phyloP scores from a whole-genome alignment of 1,140 invertebrate genomes.

The Drosophila serrata region DNA sequence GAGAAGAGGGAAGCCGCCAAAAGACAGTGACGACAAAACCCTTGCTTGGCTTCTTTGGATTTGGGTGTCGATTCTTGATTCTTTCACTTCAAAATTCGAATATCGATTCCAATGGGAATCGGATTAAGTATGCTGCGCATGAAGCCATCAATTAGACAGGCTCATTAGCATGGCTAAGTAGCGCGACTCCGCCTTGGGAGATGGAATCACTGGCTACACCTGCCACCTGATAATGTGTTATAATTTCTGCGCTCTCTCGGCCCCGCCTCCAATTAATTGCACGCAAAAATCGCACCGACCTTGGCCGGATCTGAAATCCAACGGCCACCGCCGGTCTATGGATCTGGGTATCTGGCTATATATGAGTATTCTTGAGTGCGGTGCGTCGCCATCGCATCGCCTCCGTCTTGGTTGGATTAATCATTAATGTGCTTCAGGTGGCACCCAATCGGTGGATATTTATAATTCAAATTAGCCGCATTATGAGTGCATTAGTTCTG shows the following conservation, averaged over 20 bases:
- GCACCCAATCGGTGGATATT: constrained; percentile 12
- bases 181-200: constrained; percentile 4
- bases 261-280: constrained; percentile 61
- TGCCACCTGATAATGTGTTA: constrained; percentile 62
- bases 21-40: constrained; percentile 25
- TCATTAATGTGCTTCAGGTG: constrained; percentile 26
- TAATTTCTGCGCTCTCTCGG: constrained; percentile 53
- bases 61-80: constrained; percentile 1
- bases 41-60: constrained; percentile 45
- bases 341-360: constrained; percentile 4
- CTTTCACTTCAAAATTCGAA: not conserved
- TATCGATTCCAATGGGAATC: not conserved
- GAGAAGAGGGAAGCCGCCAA: constrained; percentile 37
- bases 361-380: constrained; percentile 8
- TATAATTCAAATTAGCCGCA: constrained; percentile 33
- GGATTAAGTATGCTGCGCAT: not conserved
- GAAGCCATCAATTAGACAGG: constrained; percentile 18
- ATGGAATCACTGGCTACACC: constrained; percentile 23
- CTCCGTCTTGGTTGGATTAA: constrained; percentile 18
- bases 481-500: constrained; percentile 19
- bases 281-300: constrained; percentile 67
- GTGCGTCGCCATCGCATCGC: constrained; percentile 18
- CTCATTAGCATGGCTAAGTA: constrained; percentile 58
- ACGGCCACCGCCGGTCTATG: not conserved
- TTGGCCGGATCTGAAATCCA: constrained; percentile 53